Base-by-base conservation (phyloP, 2,797 vertebrate species). In the Eidolon dupreanum region DNA sequence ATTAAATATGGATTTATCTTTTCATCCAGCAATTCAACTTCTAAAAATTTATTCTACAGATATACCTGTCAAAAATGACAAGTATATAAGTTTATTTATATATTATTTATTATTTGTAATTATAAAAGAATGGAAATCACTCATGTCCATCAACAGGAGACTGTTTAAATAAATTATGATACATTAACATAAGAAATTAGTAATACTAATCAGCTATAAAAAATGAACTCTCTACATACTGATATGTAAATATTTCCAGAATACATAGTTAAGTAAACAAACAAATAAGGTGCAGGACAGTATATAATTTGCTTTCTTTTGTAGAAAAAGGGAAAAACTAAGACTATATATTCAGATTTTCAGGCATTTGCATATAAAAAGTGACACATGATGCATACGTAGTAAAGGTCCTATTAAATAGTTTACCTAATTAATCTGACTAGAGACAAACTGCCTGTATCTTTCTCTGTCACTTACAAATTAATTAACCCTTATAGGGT, bases 401-500 rank as follows among this genome's bases (percentile, higher is more conserved):
- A 49, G 8, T 65, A 92, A 2, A 49, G 75, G 28, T 61, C 33
- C 51, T 90, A 74, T n/a, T 31, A 74, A 74, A 65, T 20, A 16
- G 3, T 87, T 95, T 75, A 68, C 10, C 20, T 61, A 59, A 22
- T 17, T 89, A 85, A n/a, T 59, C 36, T 73, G 15, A 95, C 38
- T 84, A 70, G 22, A 71, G 46, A 5, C 53, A 84, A 11, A 26
- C 28, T 74, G 31, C 31, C 79, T 90, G n/a, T 13, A 24, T 82
- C 68, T 93, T 31, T 86, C 61, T 87, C 74, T 92, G 36, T 8
- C 61, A 82, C 51, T 77, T 84, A 51, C 4, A 90, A 88, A 92
- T 78, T 87, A 90, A 46, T 77, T 70, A 74, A 83, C 28, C 8
- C 55, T 41, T 17, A 77, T 5, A 84, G 13, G 1, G 16, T 13